phyloP scores from a whole-genome alignment of 2,797 vertebrate species.

The Phataginus tricuspis region DNA sequence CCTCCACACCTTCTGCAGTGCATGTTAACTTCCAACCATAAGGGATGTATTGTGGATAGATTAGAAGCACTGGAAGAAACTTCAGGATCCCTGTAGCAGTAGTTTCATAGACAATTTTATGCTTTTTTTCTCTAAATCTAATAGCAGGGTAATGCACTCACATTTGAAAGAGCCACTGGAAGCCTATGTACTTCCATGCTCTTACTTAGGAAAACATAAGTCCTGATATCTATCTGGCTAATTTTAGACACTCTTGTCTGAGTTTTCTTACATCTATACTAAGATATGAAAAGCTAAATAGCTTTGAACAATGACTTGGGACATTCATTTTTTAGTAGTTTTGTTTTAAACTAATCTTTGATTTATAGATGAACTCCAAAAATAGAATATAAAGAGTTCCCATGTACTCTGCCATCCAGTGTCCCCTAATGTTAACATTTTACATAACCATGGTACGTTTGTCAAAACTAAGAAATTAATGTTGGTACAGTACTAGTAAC shows the following conservation, averaged over 20 bases:
- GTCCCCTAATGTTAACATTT: slow-evolving; percentile 30
- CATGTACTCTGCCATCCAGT: background rate
- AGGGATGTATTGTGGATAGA: background rate
- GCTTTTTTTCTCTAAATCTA: background rate
- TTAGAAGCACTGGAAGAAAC: background rate
- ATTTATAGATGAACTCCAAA: slow-evolving; percentile 36
- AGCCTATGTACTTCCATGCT: background rate
- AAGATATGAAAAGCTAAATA: background rate
- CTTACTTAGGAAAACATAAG: background rate
- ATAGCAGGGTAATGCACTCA: background rate
- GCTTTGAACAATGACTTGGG: background rate
- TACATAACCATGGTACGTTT: background rate
- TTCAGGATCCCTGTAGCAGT: background rate
- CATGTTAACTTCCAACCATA: background rate
- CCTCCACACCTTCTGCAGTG: background rate
- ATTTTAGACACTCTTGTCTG: background rate
- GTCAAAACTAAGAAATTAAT: slow-evolving; percentile 38
- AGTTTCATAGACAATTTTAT: background rate
- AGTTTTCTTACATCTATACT: background rate
- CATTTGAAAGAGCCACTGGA: background rate
- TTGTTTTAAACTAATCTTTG: slow-evolving; percentile 34
- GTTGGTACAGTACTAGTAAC: background rate
- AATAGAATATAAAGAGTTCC: slow-evolving; percentile 11
- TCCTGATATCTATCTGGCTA: background rate
- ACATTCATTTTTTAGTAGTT: background rate